Evolutionary conservation across 2,113 vertebrate species (phyloP).

Genomic region (Tor tambroides): DNA sequence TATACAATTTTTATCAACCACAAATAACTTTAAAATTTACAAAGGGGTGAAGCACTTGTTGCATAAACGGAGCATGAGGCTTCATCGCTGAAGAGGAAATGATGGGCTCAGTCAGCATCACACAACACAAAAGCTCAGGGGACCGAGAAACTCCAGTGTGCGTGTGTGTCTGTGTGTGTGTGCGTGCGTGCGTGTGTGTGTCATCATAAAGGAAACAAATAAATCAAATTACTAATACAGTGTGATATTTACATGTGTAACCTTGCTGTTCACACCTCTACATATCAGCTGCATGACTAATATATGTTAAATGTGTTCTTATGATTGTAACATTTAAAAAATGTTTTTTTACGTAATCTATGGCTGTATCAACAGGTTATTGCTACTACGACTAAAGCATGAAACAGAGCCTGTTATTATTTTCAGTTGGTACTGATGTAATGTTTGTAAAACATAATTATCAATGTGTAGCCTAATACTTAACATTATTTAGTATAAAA

Average conservation of each 20-base stretch:
- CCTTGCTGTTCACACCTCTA: neutral
- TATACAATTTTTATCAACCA: neutral
- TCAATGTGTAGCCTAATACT: neutral
- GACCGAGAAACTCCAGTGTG: neutral
- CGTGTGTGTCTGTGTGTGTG: neutral
- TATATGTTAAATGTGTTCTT: neutral
- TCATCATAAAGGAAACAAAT: constrained; percentile 2
- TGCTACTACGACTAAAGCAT: neutral
- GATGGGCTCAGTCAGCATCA: constrained; percentile 24
- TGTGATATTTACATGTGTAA: neutral
- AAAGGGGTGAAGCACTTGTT: constrained; percentile 23
- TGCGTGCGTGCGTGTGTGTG: neutral
- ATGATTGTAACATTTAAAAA: too few species aligned
- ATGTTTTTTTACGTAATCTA: too few species aligned
- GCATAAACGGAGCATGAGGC: neutral
- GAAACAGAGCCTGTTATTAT: neutral
- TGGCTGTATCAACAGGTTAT: neutral
- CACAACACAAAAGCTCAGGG: constrained; percentile 1
- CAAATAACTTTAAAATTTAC: neutral
- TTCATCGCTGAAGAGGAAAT: constrained; percentile 3
- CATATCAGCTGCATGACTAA: too few species aligned
- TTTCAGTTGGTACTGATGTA: neutral
- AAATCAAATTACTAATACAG: neutral
- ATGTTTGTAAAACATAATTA: neutral
- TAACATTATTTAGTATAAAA: neutral